Base-by-base conservation (phyloP, 2,797 vertebrate genomes). In the Acanthis flammea region DNA sequence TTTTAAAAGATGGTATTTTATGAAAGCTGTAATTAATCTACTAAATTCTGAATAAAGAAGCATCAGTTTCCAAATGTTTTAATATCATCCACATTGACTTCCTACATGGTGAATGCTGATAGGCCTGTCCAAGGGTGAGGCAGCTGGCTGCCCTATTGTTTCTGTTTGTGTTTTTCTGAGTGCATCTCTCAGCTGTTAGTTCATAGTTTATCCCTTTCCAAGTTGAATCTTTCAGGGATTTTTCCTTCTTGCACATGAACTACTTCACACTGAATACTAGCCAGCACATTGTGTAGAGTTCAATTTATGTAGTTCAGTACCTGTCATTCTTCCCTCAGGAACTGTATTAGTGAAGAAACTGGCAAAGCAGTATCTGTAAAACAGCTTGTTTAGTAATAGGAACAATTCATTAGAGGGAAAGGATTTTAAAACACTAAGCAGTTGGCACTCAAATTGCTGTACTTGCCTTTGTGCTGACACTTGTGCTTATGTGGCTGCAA, bases 381-480 rank as follows among this genome's bases (percentile, higher is more conserved):
- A 39, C 57, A 85, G 72, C 61, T 90, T 21, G 0, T 86, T 94
- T 91, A 83, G n/a, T 83, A 91, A 74, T 74, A 65, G 39, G 37
- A 94, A 62, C 72, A 90, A 80, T 89, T 91, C 45, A 74, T 91
- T 90, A 83, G 72, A 53, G 53, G 72, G 57, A 71, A 93, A 67
- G 75, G 67, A 91, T 91, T 91, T 83, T 83, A 61, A 92, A 95
- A 50, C 28, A 50, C 45, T n/a, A 31, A 89, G 71, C 47, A 89
- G 31, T 19, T 96, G 95, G 88, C 88, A 84, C 21, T 80, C 50
- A 62, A 54, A 44, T 62, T 84, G 54, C 86, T 86, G 28, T 81
- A 66, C 60, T 96, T 81, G 83, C 86, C 71, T 95, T 95, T 96
- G 50, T 90, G 47, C 83, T 84, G 83, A 82, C 66, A 75, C 80